Evolutionary conservation across 1,140 invertebrate species (phyloP), one percentile per base, ranked within the genome.

Genomic region (Kradibia gibbosae): DNA sequence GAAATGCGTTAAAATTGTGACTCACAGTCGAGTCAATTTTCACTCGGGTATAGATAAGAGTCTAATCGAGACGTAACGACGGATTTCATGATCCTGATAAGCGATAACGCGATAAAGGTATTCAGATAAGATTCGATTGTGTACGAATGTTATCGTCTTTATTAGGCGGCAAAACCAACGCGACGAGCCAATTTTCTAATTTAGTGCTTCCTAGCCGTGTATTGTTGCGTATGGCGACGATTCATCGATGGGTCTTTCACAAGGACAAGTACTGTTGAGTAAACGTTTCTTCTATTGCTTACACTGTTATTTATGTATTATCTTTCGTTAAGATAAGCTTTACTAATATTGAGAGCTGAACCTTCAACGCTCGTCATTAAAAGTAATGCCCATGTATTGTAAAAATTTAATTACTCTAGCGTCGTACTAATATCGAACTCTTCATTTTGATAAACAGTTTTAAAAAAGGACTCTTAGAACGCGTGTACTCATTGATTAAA

Each of bases 1-100:
- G 65, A 48, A 78, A 72, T 79, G 78, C 53, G 34, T 34, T 78
- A 78, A 78, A 78, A 78, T 55, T 53, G 39, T 79, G 78, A 80
- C 48, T 79, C 65, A 79, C 65, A 15, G 25, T 13, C 36, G 7
- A 55, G 45, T 55, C 7, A 20, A 60, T 60, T 72, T 60, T 80
- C 65, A 73, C 50, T 62, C 20, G 67, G 36, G 31, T 31, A 62
- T 20, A 79, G 78, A 80, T 80, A 80, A 80, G 39, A 28, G 31
- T 78, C 34, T 79, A 79, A 79, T 79, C 50, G 78, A 15, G 17
- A 71, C 65, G 50, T 13, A 50, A 71, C 48, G 48, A 20, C 34
- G 45, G 65, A 82, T 79, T 83, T 55, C 76, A 74, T 77, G 70
- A 75, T 42, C 0, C 36, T 25, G 79, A 81, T 75, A 81, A 81